Conservation (phyloP, 2,797 vertebrate genomes). For the Thaleichthys pacificus region DNA sequence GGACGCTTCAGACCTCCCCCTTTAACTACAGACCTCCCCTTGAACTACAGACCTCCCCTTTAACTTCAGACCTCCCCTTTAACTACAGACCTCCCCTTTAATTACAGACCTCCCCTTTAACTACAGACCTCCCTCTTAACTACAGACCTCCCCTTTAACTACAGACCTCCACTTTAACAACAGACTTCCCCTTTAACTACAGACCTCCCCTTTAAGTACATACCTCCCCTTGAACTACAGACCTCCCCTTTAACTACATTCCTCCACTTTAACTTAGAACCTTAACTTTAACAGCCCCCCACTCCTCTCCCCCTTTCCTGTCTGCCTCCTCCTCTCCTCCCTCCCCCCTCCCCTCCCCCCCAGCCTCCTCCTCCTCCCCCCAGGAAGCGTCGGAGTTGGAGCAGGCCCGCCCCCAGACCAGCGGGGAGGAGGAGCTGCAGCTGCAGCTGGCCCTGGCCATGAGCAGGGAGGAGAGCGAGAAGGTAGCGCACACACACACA, state of each 20-base stretch:
- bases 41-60: no score
- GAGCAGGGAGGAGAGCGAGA: constrained; percentile 92
- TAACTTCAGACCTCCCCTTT: no score
- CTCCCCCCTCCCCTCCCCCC: constrained; percentile 9
- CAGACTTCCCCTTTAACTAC: no score
- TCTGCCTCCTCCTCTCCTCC: neutral
- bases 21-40: neutral
- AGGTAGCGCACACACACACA: constrained; percentile 71
- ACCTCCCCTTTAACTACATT: neutral
- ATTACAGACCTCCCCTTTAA: neutral
- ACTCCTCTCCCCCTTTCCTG: neutral
- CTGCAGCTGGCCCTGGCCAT: constrained; percentile 92
- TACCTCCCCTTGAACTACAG: no score
- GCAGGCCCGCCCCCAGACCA: constrained; percentile 92
- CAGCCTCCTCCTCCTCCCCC: constrained; percentile 87
- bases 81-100: no score
- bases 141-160: neutral
- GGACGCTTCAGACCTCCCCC: neutral
- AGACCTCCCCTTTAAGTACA: no score
- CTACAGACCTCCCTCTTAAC: no score
- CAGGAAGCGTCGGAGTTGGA: constrained; percentile 87
- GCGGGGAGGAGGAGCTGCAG: constrained; percentile 93
- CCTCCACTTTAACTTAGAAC: neutral
- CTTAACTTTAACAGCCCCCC: neutral
- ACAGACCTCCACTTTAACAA: neutral